phyloP scores from a whole-genome alignment of 2,888 invertebrate genomes.

The Leptinotarsa rubiginosa region DNA sequence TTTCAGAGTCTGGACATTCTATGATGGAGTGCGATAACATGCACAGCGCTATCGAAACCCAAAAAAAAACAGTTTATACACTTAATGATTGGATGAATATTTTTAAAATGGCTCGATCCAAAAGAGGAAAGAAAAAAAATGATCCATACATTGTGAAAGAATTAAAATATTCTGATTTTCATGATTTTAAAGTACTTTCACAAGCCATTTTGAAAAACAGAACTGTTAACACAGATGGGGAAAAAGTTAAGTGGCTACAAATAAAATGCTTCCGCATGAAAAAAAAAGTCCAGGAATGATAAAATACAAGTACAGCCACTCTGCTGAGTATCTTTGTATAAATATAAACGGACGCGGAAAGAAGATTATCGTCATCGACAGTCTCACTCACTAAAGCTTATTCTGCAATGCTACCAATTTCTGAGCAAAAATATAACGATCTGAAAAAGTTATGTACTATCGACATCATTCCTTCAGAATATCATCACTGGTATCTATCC shows the following conservation, averaged over 20 bases:
- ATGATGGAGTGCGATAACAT: constrained; percentile 33
- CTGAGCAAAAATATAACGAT: constrained; percentile 5
- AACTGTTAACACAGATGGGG: neutral
- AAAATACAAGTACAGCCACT: constrained; percentile 29
- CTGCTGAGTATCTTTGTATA: neutral
- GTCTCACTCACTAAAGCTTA: neutral
- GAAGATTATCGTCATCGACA: neutral
- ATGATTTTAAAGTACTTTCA: neutral
- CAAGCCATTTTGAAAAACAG: neutral
- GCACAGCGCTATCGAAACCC: constrained; percentile 42
- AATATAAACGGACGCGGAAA: constrained; percentile 5
- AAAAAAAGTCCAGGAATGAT: constrained; percentile 16
- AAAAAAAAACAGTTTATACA: constrained; percentile 40
- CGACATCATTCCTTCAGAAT: constrained; percentile 15
- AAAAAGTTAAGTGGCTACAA: constrained; percentile 17
- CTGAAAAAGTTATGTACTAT: neutral
- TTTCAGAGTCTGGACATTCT: neutral
- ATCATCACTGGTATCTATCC: constrained; percentile 8
- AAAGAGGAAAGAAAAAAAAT: neutral
- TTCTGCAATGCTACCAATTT: constrained; percentile 7
- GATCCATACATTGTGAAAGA: neutral
- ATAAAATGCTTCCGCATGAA: constrained; percentile 11
- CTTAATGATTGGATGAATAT: constrained; percentile 16
- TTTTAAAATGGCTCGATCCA: neutral
- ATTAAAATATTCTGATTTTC: neutral